phyloP scores from a whole-genome alignment of 92 coral and sea anemone genomes.

The Plumapathes pennacea region DNA sequence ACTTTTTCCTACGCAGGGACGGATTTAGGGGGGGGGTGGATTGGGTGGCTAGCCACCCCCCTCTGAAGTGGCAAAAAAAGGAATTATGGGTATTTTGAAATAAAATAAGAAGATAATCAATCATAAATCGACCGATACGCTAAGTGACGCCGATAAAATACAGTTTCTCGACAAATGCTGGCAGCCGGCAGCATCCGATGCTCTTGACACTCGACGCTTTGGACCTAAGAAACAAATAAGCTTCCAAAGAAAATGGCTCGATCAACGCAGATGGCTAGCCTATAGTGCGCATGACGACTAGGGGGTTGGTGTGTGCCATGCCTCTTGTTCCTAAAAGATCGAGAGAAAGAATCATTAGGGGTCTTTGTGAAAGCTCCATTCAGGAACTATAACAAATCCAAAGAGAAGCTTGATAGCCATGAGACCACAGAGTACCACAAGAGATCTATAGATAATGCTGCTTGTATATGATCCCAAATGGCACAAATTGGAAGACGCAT shows the following conservation, averaged over 20 bases:
- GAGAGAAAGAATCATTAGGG: conserved; percentile 40
- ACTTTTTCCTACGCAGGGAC: too few relatives aligned
- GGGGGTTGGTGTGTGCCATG: conserved; percentile 40
- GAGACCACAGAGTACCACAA: conserved; percentile 29
- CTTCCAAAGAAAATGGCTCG: conserved; percentile 58
- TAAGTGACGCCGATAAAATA: conserved; percentile 46
- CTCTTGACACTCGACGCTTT: conserved; percentile 35
- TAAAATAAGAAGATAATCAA: too few relatives aligned
- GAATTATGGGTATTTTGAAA: too few relatives aligned
- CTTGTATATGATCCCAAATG: conserved; percentile 30
- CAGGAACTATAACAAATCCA: conserved; percentile 35
- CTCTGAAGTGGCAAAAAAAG: too few relatives aligned
- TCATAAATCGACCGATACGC: too few relatives aligned
- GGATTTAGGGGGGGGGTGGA: too few relatives aligned
- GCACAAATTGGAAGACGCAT: conserved; percentile 53
- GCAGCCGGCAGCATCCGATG: conserved; percentile 39
- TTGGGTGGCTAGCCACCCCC: too few relatives aligned
- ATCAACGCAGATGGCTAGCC: conserved; percentile 59
- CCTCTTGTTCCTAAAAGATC: conserved; percentile 31
- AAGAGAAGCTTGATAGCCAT: conserved; percentile 41
- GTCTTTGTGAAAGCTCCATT: conserved; percentile 53
- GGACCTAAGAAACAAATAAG: conserved; percentile 36
- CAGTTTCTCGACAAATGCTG: conserved; percentile 61
- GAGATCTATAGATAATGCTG: conserved; percentile 28
- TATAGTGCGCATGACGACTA: conserved; percentile 39